A percentile compares a stretch with the other conserved stretches of the same genome.
Conservation (phyloP, 2,113 vertebrate genomes). For the Lethenteron camtschaticum region DNA sequence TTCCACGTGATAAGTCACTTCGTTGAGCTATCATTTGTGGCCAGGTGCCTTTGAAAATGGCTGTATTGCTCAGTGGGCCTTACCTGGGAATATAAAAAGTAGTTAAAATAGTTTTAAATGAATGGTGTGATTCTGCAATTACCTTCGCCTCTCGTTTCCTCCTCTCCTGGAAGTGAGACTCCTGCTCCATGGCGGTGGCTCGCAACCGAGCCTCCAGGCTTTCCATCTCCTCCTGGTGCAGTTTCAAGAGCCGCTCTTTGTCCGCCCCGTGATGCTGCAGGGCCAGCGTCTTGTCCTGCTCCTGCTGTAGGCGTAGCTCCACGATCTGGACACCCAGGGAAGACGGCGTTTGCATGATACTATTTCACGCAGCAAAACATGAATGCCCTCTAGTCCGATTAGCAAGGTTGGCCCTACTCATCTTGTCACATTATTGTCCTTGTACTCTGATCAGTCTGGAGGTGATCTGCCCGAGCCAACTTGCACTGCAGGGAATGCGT, state of each 20-base stretch:
- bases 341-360: conserved; percentile 35
- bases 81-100: no score
- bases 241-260: conserved; percentile 74
- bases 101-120: no score
- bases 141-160: conserved; percentile 70
- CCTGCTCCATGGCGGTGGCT: conserved; percentile 54
- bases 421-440: conserved; percentile 8
- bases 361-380: conserved; percentile 39
- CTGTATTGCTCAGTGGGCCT: no score
- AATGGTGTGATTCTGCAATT: conserved; percentile 11
- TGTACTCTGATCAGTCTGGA: background rate
- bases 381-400: conserved; percentile 13
- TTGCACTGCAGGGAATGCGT: conserved; percentile 53
- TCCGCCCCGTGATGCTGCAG: conserved; percentile 70
- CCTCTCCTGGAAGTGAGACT: conserved; percentile 53
- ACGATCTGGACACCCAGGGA: conserved; percentile 98
- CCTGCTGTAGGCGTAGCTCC: conserved; percentile 82
- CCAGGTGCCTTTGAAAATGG: no score
- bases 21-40: no score
- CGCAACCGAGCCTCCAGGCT: conserved; percentile 52
- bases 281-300: conserved; percentile 92
- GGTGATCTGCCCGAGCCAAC: conserved; percentile 9
- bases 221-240: conserved; percentile 58
- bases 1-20: no score
- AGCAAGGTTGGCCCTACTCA: conserved; percentile 14